Evolutionary conservation across 2,888 invertebrate genomes (phyloP), one percentile per base, ranked within the genome.

Genomic region (Spicauda simplicius): DNA sequence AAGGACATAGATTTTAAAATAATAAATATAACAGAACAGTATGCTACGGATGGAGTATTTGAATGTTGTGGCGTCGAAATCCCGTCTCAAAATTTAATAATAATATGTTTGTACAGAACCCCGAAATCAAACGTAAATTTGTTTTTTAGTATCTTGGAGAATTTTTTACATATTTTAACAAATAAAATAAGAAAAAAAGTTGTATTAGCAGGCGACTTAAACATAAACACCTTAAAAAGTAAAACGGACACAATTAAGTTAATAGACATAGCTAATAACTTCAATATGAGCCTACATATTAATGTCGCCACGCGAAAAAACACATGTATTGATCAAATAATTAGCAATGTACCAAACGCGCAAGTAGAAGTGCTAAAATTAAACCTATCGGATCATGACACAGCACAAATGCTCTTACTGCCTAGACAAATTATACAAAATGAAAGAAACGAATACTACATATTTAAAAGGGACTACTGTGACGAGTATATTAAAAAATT

Each of bases 321-420:
- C 7, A 19, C 57, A 12, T 57, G 57, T 20, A 50, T 59, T 4
- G 59, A 59, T 10, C 59, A 59, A 3, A 25, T 59, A 16, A 30
- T 59, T 2, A 59, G 59, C n/a, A 59, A 50, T 50, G 20, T 59
- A 16, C n/a, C 5, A 25, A 18, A 60, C 16, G 60, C 60, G 2
- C 16, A 52, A 33, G 19, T 30, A 30, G 50, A 60, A 18, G 10
- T 60, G 52, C 5, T 60, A 33, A 50, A 25, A 0, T 30, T 50
- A n/a, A 30, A 5, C 2, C 25, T 60, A 30, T 60, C 60, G 3
- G 50, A 60, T 12, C 60, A 60, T 33, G 30, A 60, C 18, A 52
- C 60, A 8, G 60, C 60, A n/a, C 60, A 60, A 52, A 14, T 60
- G 1, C 52, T 60, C 10, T 18, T 45, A 52, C 30, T 50, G 11